A percentile compares a stretch with the other conserved stretches of the same genome.
These are phyloP conservation scores for Plotosus lineatus DNA, from an alignment of 2,113 vertebrate genomes.

Conservation along the genomic window DNA sequence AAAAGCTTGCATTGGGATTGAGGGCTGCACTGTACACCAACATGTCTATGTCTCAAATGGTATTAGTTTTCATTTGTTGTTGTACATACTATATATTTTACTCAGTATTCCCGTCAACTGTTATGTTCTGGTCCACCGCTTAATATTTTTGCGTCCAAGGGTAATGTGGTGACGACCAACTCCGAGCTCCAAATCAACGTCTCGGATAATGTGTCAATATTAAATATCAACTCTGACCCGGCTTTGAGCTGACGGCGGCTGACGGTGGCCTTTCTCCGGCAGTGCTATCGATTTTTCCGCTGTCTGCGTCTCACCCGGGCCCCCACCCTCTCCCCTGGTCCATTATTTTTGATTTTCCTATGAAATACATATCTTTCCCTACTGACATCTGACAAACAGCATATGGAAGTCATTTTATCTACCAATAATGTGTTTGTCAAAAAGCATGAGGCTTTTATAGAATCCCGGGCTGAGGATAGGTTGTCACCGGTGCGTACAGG, in stretches of 20 bases:
- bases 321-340: slow-evolving; percentile 74
- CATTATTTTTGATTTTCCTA: slow-evolving; percentile 86
- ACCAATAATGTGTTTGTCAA: slow-evolving; percentile 83
- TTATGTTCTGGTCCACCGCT: neutral
- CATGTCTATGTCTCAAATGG: too few relatives aligned
- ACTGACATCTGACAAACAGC: slow-evolving; percentile 87
- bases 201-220: slow-evolving; percentile 80
- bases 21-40: neutral
- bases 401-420: slow-evolving; percentile 85
- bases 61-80: neutral
- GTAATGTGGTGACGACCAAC: slow-evolving; percentile 70
- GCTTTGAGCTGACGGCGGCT: slow-evolving; percentile 53
- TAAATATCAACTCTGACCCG: slow-evolving; percentile 80
- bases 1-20: neutral
- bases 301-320: slow-evolving; percentile 62
- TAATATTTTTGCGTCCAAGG: neutral
- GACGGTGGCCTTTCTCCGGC: slow-evolving; percentile 60
- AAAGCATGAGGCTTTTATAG: slow-evolving; percentile 78
- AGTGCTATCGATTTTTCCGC: slow-evolving; percentile 77
- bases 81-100: neutral
- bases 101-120: too few relatives aligned
- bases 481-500: slow-evolving; percentile 72
- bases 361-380: slow-evolving; percentile 81
- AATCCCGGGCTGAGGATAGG: slow-evolving; percentile 70
- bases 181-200: slow-evolving; percentile 77